Conservation (phyloP, 2,888 invertebrate species). For the Dynastes grantii region DNA sequence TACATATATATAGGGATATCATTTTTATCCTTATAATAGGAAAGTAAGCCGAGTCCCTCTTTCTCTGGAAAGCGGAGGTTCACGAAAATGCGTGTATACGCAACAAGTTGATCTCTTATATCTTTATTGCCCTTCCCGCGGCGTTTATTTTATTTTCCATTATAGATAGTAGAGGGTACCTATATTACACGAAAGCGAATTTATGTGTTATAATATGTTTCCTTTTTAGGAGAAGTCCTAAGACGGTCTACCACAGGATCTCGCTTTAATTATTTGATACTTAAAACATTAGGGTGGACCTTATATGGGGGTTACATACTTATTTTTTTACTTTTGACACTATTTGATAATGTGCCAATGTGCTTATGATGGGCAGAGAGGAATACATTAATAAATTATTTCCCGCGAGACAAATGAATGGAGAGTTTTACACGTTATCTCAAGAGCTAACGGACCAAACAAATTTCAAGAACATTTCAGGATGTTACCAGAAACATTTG, state of each 20-base stretch:
- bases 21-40: conserved; percentile 42
- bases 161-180: neutral
- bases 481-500: no score
- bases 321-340: no score
- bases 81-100: conserved; percentile 29
- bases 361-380: no score
- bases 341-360: no score
- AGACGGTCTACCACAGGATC: neutral
- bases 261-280: neutral
- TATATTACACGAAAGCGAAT: neutral
- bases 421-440: no score
- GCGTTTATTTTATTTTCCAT: conserved; percentile 24
- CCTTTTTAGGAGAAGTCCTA: neutral
- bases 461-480: no score
- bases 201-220: neutral
- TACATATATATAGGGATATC: conserved; percentile 26
- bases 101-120: conserved; percentile 46
- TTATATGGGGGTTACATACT: no score
- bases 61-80: neutral
- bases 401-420: no score
- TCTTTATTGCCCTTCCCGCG: conserved; percentile 11
- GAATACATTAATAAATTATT: no score
- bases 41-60: conserved; percentile 31
- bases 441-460: no score
- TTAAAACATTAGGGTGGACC: neutral